Percentiles rank a stretch among this genome's conserved stretches.
Evolutionary conservation across 2,113 vertebrate genomes (phyloP).

Genomic region (Centrocercus urophasianus): DNA sequence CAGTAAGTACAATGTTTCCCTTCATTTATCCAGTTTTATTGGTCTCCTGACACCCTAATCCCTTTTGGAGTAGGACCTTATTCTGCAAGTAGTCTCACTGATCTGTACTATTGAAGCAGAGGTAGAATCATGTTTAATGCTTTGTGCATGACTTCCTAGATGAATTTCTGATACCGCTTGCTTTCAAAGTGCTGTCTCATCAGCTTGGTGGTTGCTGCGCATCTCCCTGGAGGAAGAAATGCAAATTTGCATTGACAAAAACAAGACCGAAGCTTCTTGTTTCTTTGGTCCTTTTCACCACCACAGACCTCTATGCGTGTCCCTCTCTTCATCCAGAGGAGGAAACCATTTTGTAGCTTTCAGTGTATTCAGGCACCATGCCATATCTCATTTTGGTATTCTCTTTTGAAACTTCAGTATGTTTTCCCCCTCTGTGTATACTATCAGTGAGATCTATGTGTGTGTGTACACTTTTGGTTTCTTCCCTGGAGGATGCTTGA

Average conservation of each 20-base stretch:
- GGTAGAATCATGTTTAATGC: background rate
- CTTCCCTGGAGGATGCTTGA: background rate
- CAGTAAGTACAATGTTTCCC: background rate
- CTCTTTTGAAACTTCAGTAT: fast-evolving
- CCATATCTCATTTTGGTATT: background rate
- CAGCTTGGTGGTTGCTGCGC: background rate
- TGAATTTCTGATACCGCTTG: background rate
- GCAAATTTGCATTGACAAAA: background rate
- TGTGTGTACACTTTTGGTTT: background rate
- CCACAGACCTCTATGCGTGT: background rate
- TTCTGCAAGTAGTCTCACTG: conserved; percentile 2
- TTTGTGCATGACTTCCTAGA: background rate
- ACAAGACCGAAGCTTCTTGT: fast-evolving
- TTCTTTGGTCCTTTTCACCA: background rate
- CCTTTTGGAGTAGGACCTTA: background rate
- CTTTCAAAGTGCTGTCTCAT: background rate
- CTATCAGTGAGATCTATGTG: background rate
- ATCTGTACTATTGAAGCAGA: conserved; percentile 36
- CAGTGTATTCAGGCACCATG: background rate
- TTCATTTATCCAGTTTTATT: background rate
- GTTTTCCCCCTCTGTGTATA: background rate
- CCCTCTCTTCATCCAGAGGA: background rate
- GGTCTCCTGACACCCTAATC: background rate
- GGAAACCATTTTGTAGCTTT: background rate
- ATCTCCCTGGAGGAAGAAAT: background rate